These are phyloP conservation scores for Glaucidium brasilianum DNA, from an alignment of 2,113 vertebrate genomes.

Conservation along the genomic window DNA sequence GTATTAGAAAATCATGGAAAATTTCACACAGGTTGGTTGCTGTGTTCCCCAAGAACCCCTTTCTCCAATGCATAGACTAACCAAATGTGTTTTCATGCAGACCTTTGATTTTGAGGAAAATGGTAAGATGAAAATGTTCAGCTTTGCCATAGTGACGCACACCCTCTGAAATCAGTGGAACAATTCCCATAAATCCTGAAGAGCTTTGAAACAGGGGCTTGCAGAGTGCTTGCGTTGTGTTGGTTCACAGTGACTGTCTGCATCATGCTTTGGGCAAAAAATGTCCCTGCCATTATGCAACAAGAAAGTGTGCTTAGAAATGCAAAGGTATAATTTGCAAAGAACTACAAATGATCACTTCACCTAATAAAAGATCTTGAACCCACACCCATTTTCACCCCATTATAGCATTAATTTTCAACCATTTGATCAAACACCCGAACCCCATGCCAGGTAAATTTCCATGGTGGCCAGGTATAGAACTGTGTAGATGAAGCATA, in stretches of 20 bases:
- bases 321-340: neutral
- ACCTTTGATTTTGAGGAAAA: neutral
- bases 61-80: neutral
- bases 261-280: rapidly evolving
- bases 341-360: neutral
- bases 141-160: neutral
- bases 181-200: neutral
- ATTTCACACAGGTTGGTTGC: neutral
- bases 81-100: neutral
- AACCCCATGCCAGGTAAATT: neutral
- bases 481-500: neutral
- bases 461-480: neutral
- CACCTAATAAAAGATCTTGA: neutral
- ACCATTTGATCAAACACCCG: neutral
- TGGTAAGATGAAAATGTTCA: neutral
- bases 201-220: neutral
- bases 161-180: neutral
- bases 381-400: neutral
- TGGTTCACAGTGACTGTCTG: neutral
- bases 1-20: neutral
- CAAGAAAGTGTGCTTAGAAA: neutral
- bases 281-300: neutral
- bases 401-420: neutral
- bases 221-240: rapidly evolving
- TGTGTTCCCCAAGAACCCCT: neutral